phyloP scores from a whole-genome alignment of 2,888 invertebrate species.

The Keiferia lycopersicella region DNA sequence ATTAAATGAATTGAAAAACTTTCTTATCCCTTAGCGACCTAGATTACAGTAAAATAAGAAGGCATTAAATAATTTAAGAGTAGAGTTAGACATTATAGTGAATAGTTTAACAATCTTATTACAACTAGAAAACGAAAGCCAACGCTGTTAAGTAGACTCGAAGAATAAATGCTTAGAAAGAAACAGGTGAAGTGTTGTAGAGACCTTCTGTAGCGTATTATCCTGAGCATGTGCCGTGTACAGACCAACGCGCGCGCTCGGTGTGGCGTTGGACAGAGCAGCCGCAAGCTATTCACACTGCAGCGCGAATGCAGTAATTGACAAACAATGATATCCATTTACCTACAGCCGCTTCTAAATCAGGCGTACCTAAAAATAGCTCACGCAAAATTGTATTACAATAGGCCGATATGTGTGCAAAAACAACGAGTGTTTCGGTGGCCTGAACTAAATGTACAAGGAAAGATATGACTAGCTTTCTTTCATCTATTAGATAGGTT shows the following conservation, averaged over 20 bases:
- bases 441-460: background rate
- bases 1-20: conserved; percentile 54
- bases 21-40: conserved; percentile 51
- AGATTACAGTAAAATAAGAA: conserved; percentile 57
- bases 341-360: conserved; percentile 9
- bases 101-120: conserved; percentile 45
- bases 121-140: conserved; percentile 49
- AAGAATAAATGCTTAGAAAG: conserved; percentile 51
- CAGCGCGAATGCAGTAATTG: conserved; percentile 34
- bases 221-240: background rate
- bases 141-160: conserved; percentile 50
- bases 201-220: conserved; percentile 48
- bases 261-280: conserved; percentile 24
- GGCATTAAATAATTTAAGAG: conserved; percentile 59
- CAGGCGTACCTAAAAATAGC: conserved; percentile 4
- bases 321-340: conserved; percentile 35
- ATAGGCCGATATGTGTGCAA: conserved; percentile 33
- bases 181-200: conserved; percentile 73
- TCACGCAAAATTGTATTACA: conserved; percentile 24
- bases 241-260: conserved; percentile 24
- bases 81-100: conserved; percentile 45
- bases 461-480: background rate
- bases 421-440: conserved; percentile 17
- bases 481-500: background rate
- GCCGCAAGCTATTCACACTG: conserved; percentile 35